phyloP scores from a whole-genome alignment of 35 echinoderm and acorn worm species.

The Apostichopus parvimensis region DNA sequence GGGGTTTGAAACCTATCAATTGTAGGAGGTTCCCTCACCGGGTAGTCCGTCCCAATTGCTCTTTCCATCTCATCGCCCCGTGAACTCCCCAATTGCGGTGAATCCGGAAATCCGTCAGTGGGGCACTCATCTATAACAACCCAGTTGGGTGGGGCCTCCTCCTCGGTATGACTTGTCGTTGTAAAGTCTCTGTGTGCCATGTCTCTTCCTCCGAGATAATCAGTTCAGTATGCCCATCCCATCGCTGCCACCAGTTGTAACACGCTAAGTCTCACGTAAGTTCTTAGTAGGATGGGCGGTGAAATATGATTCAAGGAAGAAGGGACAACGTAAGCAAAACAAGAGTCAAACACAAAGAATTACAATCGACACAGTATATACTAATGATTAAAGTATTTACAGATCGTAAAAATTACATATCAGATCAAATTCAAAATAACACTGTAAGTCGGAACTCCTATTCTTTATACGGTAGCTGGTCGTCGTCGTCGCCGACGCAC shows the following conservation, averaged over 20 bases:
- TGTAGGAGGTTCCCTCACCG: not conserved
- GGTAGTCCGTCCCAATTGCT: not conserved
- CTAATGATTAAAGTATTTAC: too few species aligned
- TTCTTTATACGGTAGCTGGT: too few species aligned
- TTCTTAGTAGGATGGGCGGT: too few species aligned
- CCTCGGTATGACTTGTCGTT: not conserved
- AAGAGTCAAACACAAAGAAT: too few species aligned
- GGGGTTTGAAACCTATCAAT: not conserved
- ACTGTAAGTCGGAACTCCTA: too few species aligned
- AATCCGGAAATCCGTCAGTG: not conserved
- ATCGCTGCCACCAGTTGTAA: not conserved
- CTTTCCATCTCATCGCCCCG: not conserved
- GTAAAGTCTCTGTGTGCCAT: not conserved
- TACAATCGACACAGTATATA: too few species aligned
- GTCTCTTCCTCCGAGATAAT: not conserved
- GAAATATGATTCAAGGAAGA: too few species aligned
- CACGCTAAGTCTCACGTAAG: too few species aligned
- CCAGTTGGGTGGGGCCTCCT: not conserved
- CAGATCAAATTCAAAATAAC: too few species aligned
- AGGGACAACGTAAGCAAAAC: too few species aligned
- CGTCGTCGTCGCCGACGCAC: too few species aligned
- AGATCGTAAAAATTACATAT: too few species aligned
- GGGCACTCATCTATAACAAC: not conserved
- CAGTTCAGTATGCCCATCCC: not conserved
- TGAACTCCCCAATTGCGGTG: not conserved